These are phyloP conservation scores for Leptonema lineaticorne DNA, from an alignment of 1,140 invertebrate species.

Conservation along the genomic window DNA sequence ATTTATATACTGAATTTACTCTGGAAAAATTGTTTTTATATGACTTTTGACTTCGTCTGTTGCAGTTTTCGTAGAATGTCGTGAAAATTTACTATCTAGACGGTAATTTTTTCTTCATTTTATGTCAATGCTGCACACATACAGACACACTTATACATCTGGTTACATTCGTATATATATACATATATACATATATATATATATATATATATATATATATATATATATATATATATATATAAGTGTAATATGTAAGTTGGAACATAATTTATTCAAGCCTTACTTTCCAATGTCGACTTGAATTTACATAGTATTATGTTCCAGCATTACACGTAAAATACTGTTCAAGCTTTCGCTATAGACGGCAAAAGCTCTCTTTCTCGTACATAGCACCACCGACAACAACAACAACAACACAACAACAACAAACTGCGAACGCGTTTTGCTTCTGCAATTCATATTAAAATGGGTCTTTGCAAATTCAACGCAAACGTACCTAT, in stretches of 20 bases:
- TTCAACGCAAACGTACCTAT: too few relatives aligned
- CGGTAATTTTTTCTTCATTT: too few relatives aligned
- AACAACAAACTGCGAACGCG: slow-evolving; percentile 13
- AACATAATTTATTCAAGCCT: slow-evolving; percentile 15
- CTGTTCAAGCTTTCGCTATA: slow-evolving; percentile 18
- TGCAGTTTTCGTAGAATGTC: too few relatives aligned
- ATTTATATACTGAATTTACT: too few relatives aligned
- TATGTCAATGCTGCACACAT: too few relatives aligned
- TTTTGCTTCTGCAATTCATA: slow-evolving; percentile 11
- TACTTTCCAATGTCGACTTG: slow-evolving; percentile 19
- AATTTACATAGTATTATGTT: slow-evolving; percentile 20
- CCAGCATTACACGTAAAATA: slow-evolving; percentile 13
- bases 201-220: not conserved
- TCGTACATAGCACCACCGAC: too few relatives aligned
- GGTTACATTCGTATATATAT: too few relatives aligned
- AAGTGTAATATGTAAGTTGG: not conserved
- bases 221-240: not conserved
- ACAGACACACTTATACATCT: too few relatives aligned
- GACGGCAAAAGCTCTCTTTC: slow-evolving; percentile 7
- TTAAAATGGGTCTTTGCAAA: slow-evolving; percentile 9
- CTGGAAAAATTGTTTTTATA: too few relatives aligned
- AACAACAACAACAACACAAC: too few relatives aligned
- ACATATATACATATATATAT: not conserved
- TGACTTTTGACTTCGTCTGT: too few relatives aligned
- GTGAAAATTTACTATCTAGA: too few relatives aligned